A percentile compares a stretch with the other conserved stretches of the same genome.
Evolutionary conservation across 2,888 invertebrate genomes (phyloP).

Genomic region (Ichneumoninae sp.): DNA sequence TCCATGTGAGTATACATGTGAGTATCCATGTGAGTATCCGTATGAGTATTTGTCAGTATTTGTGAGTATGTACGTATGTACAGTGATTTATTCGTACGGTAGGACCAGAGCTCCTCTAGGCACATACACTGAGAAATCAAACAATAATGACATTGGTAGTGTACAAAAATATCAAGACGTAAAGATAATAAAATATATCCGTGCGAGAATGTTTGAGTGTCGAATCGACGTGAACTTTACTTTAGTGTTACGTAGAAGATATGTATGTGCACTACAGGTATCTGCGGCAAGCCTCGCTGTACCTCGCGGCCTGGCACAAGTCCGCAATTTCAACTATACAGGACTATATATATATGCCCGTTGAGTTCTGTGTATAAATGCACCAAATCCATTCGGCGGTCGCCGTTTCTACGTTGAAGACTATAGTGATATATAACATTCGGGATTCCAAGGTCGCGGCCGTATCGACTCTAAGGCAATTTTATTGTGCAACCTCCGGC

Average conservation of each 20-base stretch:
- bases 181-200: too few relatives aligned
- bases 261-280: background rate
- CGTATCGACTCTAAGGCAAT: slow-evolving; percentile 20
- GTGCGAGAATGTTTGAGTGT: too few relatives aligned
- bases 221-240: too few relatives aligned
- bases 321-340: background rate
- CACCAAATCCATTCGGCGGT: background rate
- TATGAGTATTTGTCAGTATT: too few relatives aligned
- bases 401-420: background rate
- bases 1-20: too few relatives aligned
- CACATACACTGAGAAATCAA: too few relatives aligned
- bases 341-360: background rate
- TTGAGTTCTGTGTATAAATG: background rate
- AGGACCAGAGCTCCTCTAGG: too few relatives aligned
- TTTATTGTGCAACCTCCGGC: background rate
- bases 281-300: background rate
- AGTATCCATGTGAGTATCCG: too few relatives aligned
- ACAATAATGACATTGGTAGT: too few relatives aligned
- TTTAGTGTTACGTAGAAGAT: background rate
- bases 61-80: too few relatives aligned
- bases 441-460: slow-evolving; percentile 21
- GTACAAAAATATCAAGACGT: too few relatives aligned
- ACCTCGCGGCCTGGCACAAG: background rate
- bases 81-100: too few relatives aligned
- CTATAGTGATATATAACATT: background rate